Evolutionary conservation across 2,888 invertebrate species (phyloP).

Genomic region (Stenodema calcarata): DNA sequence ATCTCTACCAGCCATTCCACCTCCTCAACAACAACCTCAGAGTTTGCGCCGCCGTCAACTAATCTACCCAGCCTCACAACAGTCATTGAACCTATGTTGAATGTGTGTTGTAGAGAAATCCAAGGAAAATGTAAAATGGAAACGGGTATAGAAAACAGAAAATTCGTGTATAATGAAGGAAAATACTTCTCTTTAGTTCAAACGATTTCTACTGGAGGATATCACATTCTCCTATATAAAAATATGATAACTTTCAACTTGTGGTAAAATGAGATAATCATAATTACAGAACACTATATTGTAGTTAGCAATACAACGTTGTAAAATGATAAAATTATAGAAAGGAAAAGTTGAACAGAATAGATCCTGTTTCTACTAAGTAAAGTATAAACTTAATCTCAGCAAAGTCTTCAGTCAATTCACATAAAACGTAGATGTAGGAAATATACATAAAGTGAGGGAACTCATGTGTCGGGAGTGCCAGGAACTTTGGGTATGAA

Average conservation of each 20-base stretch:
- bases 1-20: too few species aligned
- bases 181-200: background rate
- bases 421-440: background rate
- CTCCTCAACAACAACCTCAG: too few species aligned
- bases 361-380: background rate
- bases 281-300: background rate
- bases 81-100: too few species aligned
- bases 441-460: background rate
- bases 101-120: too few species aligned
- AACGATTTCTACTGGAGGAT: background rate
- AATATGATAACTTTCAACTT: background rate
- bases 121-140: too few species aligned
- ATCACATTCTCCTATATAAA: background rate
- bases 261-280: background rate
- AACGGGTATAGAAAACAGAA: background rate
- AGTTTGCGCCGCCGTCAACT: too few species aligned
- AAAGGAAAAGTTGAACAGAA: background rate
- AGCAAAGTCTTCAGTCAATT: background rate
- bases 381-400: background rate
- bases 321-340: background rate
- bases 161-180: background rate
- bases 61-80: too few species aligned
- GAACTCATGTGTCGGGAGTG: background rate
- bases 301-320: background rate
- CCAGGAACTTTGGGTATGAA: constrained; percentile 4